A percentile compares a stretch with the other conserved stretches of the same genome.
Conservation (phyloP, 2,888 invertebrate species). For the Patella depressa region DNA sequence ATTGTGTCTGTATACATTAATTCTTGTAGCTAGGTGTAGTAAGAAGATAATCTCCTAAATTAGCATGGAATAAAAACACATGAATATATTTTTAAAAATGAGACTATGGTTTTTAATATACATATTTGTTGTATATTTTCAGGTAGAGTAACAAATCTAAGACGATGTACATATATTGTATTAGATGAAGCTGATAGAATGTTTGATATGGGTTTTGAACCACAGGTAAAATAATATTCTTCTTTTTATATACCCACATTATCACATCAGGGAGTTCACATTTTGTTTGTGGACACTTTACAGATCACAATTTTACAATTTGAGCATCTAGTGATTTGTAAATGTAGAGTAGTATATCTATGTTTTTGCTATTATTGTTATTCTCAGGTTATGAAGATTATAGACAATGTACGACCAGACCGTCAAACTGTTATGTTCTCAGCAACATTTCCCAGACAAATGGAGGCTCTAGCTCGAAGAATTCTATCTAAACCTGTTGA, state of each 20-base stretch:
- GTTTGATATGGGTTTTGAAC: slow-evolving; percentile 99
- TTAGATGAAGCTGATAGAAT: slow-evolving; percentile 99
- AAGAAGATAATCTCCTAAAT: too few relatives aligned
- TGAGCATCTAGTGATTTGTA: too few relatives aligned
- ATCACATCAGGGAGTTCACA: not conserved
- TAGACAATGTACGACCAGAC: slow-evolving; percentile 96
- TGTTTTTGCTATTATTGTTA: too few relatives aligned
- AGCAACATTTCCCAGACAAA: slow-evolving; percentile 98
- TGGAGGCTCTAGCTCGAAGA: slow-evolving; percentile 96
- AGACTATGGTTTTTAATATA: too few relatives aligned
- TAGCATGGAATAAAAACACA: too few relatives aligned
- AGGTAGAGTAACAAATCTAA: slow-evolving; percentile 92
- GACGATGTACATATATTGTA: slow-evolving; percentile 97
- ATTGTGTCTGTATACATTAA: too few relatives aligned
- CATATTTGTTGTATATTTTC: slow-evolving; percentile 29
- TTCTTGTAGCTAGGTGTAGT: too few relatives aligned
- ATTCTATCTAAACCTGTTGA: slow-evolving; percentile 96
- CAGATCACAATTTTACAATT: too few relatives aligned
- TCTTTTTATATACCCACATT: not conserved
- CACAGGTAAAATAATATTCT: slow-evolving; percentile 78
- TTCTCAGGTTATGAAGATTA: slow-evolving; percentile 89
- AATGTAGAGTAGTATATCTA: too few relatives aligned
- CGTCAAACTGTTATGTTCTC: slow-evolving; percentile 99
- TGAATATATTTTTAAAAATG: too few relatives aligned
- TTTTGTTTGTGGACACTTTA: too few relatives aligned